Evolutionary conservation across 2,113 vertebrate genomes (phyloP), one percentile per base, ranked within the genome.

Genomic region (Synchiropus splendidus): DNA sequence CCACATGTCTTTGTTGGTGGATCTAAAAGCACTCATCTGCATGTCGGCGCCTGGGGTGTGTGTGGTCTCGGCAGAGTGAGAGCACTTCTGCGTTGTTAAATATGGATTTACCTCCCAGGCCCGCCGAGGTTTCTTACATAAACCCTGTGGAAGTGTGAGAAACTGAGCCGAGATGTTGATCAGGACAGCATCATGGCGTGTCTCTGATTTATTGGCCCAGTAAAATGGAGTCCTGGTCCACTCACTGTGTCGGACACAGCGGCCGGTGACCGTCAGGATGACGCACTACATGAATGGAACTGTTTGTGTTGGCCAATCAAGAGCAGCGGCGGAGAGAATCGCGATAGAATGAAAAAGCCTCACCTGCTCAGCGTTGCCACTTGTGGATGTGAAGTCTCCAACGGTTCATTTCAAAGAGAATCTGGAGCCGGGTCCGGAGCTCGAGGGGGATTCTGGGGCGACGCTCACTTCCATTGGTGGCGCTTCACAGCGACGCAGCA

Each of bases 241-340:
- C n/a, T n/a, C n/a, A n/a, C n/a, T n/a, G n/a, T n/a, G n/a, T n/a
- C n/a, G n/a, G n/a, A n/a, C n/a, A n/a, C n/a, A 53, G 36, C 61
- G 49, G 58, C 45, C 42, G 42, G 50, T 48, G 60, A 41, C 67
- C 49, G 31, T 54, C 47, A 36, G 44, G 62, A 75, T 80, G 75
- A 80, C 73, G 77, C 73, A 77, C 49, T 54, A 72, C 48, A 36
- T 48, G 18, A 71, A 70, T 67, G 56, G 71, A 77, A 11, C 42
- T 6, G 34, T 46, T 31, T 42, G 9, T 10, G 15, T 12, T 15
- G 32, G 12, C 30, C 12, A 8, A 17, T 6, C 10, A 16, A n/a
- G n/a, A n/a, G n/a, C n/a, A n/a, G n/a, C n/a, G n/a, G n/a, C n/a
- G n/a, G n/a, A n/a, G n/a, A n/a, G n/a, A n/a, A 8, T 14, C 13